Percentiles rank a stretch among this genome's conserved stretches.
phyloP scores from a whole-genome alignment of 1,140 invertebrate species.

The Scaptomyza hsui region DNA sequence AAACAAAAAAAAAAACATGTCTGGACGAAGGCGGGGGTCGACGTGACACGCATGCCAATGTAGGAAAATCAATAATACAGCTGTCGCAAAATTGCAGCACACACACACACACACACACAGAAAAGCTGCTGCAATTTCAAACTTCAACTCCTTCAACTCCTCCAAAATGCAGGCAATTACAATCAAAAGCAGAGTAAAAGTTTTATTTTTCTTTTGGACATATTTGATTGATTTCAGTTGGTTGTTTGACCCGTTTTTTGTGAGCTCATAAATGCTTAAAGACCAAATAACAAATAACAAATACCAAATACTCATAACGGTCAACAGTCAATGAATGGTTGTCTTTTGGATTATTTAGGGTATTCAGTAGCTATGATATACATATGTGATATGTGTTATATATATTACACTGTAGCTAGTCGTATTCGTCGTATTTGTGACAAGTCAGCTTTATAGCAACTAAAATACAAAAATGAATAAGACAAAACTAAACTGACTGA shows the following conservation, averaged over 20 bases:
- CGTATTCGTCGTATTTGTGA: too few species aligned
- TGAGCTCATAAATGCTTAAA: neutral
- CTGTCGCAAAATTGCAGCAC: slow-evolving; percentile 21
- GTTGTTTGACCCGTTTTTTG: neutral
- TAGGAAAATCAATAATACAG: slow-evolving; percentile 51
- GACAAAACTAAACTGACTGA: too few species aligned
- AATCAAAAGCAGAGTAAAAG: too few species aligned
- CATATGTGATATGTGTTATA: too few species aligned
- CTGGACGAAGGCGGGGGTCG: neutral
- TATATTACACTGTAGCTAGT: too few species aligned
- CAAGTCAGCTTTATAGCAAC: too few species aligned
- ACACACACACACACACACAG: neutral
- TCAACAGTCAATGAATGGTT: slow-evolving; percentile 1
- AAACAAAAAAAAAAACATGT: slow-evolving; percentile 22
- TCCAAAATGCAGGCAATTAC: too few species aligned
- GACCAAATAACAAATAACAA: too few species aligned
- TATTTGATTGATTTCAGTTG: slow-evolving; percentile 16
- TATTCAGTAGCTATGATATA: too few species aligned
- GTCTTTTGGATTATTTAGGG: slow-evolving; percentile 23
- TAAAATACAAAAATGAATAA: too few species aligned
- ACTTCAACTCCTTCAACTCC: too few species aligned
- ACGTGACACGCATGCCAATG: slow-evolving; percentile 53
- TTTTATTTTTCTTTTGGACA: neutral
- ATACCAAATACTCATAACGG: neutral
- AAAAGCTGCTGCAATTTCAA: neutral